phyloP scores from a whole-genome alignment of 2,888 invertebrate genomes.

The Nemotelus nigrinus region DNA sequence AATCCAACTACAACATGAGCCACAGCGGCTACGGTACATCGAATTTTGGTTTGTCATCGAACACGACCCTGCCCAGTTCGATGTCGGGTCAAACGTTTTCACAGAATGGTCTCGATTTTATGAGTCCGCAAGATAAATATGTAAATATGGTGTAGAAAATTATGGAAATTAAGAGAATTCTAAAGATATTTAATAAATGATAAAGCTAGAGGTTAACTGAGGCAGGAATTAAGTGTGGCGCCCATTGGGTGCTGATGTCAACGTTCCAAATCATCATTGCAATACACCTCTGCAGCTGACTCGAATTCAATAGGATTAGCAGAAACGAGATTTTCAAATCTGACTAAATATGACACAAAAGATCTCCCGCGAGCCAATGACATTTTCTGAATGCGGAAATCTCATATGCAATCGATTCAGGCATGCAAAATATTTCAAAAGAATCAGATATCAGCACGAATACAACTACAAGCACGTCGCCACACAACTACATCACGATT shows the following conservation, averaged over 20 bases:
- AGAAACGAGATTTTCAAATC: too few relatives aligned
- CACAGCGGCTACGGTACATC: conserved; percentile 63
- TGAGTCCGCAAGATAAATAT: conserved; percentile 65
- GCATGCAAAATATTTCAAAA: too few relatives aligned
- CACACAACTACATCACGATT: conserved; percentile 17
- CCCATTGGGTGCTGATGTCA: neutral
- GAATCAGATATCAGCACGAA: too few relatives aligned
- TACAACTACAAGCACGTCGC: neutral
- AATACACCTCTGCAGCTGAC: too few relatives aligned
- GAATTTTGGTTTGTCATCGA: conserved; percentile 64
- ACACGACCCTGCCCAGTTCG: conserved; percentile 63
- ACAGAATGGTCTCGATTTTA: conserved; percentile 64
- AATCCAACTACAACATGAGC: conserved; percentile 65
- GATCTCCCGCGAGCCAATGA: too few relatives aligned
- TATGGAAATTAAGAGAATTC: conserved; percentile 45
- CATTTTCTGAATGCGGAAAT: too few relatives aligned
- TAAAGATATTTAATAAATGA: conserved; percentile 14
- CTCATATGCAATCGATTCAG: too few relatives aligned
- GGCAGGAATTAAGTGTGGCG: conserved; percentile 1
- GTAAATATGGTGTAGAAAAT: conserved; percentile 66
- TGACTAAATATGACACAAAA: too few relatives aligned
- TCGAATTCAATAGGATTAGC: too few relatives aligned
- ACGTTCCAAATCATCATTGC: neutral
- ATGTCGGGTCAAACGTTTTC: conserved; percentile 65
- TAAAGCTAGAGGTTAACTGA: conserved; percentile 24